phyloP scores from a whole-genome alignment of 2,888 invertebrate genomes.

The Tholera decimalis region DNA sequence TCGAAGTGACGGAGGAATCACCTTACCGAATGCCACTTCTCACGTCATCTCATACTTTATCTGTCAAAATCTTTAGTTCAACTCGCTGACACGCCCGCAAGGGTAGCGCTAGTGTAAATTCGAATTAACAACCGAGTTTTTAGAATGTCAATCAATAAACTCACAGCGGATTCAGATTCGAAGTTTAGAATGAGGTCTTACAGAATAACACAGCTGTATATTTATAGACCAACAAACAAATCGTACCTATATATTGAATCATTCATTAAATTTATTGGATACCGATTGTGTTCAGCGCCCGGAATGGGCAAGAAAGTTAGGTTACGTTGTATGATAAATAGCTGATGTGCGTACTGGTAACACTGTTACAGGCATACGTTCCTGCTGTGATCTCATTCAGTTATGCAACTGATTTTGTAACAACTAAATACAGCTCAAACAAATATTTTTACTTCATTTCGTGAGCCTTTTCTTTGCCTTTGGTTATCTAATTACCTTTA shows the following conservation, averaged over 20 bases:
- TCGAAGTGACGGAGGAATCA: too few relatives aligned
- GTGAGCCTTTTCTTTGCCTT: not conserved
- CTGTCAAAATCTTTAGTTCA: too few relatives aligned
- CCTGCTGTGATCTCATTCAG: conserved; percentile 27
- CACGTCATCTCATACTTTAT: too few relatives aligned
- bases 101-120: too few relatives aligned
- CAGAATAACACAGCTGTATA: too few relatives aligned
- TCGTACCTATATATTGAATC: not conserved
- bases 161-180: too few relatives aligned
- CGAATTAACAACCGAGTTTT: too few relatives aligned
- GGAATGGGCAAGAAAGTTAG: conserved; percentile 66
- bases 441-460: too few relatives aligned
- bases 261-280: conserved; percentile 21
- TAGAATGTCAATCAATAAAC: too few relatives aligned
- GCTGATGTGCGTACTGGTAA: conserved; percentile 34
- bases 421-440: not conserved
- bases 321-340: conserved; percentile 55
- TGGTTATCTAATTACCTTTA: not conserved
- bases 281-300: conserved; percentile 52
- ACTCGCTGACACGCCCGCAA: too few relatives aligned
- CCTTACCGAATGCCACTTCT: too few relatives aligned
- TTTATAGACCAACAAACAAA: conserved; percentile 15
- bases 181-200: too few relatives aligned
- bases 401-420: conserved; percentile 14
- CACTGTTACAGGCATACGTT: conserved; percentile 42